Evolutionary conservation across 2,888 invertebrate genomes (phyloP).

Genomic region (Cryptosula pallasiana): DNA sequence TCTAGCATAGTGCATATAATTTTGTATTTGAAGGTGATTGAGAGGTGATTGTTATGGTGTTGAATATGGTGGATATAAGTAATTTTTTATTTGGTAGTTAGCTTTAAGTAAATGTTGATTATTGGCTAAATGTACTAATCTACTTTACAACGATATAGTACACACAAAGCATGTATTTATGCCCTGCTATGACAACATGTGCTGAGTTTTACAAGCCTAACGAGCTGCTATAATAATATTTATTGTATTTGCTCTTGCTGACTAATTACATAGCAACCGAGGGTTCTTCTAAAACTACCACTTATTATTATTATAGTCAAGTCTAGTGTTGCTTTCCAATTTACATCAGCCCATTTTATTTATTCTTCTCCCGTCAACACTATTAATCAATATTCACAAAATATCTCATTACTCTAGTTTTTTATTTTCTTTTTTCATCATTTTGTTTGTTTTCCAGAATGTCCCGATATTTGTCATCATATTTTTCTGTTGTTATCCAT

Average conservation of each 20-base stretch:
- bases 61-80: neutral
- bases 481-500: neutral
- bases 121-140: neutral
- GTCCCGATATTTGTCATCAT: constrained; percentile 7
- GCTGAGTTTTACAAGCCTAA: neutral
- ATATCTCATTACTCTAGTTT: constrained; percentile 15
- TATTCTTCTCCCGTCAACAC: neutral
- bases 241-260: neutral
- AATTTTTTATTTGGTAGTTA: constrained; percentile 12
- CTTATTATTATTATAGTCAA: too few species aligned
- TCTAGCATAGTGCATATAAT: neutral
- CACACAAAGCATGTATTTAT: too few species aligned
- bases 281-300: neutral
- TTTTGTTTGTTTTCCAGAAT: constrained; percentile 23
- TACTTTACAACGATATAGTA: constrained; percentile 9
- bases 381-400: neutral
- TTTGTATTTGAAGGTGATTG: neutral
- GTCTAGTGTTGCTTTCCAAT: too few species aligned
- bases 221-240: neutral
- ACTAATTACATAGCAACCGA: neutral
- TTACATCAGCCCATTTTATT: neutral
- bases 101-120: constrained; percentile 16
- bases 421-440: constrained; percentile 7
- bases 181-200: too few species aligned
- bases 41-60: constrained; percentile 13